Conservation (phyloP, 1,140 invertebrate species). For the Uloborus diversus region DNA sequence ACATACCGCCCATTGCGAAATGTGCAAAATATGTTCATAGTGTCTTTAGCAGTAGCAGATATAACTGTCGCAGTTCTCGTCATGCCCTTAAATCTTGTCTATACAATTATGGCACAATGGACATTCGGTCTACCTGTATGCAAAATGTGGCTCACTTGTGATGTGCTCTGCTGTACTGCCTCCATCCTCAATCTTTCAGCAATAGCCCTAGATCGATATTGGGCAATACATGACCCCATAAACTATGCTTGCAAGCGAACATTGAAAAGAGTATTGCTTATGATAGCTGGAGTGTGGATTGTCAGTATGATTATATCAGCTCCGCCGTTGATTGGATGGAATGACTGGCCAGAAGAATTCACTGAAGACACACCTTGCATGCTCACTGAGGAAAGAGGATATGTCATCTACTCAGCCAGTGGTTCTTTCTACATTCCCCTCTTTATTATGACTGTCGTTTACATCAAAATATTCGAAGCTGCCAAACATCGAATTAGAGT, state of each 20-base stretch:
- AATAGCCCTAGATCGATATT: slow-evolving; percentile 93
- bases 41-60: slow-evolving; percentile 96
- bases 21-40: slow-evolving; percentile 98
- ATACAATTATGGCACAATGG: slow-evolving; percentile 88
- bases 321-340: slow-evolving; percentile 96
- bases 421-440: slow-evolving; percentile 97
- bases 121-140: slow-evolving; percentile 90
- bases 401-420: slow-evolving; percentile 92
- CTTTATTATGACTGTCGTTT: slow-evolving; percentile 93
- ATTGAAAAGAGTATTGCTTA: slow-evolving; percentile 85
- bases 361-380: slow-evolving; percentile 72
- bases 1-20: slow-evolving; percentile 95
- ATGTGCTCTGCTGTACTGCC: slow-evolving; percentile 95
- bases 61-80: slow-evolving; percentile 95
- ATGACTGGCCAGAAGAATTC: slow-evolving; percentile 91
- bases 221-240: slow-evolving; percentile 95
- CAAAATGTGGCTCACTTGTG: slow-evolving; percentile 96
- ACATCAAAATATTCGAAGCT: slow-evolving; percentile 92
- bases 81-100: slow-evolving; percentile 94
- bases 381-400: slow-evolving; percentile 76
- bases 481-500: slow-evolving; percentile 74
- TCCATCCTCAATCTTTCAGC: slow-evolving; percentile 96
- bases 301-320: slow-evolving; percentile 92
- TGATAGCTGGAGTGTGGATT: slow-evolving; percentile 92
- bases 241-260: slow-evolving; percentile 97